These are phyloP conservation scores for Ectemnius cavifrons DNA, from an alignment of 2,888 invertebrate genomes.

Conservation along the genomic window DNA sequence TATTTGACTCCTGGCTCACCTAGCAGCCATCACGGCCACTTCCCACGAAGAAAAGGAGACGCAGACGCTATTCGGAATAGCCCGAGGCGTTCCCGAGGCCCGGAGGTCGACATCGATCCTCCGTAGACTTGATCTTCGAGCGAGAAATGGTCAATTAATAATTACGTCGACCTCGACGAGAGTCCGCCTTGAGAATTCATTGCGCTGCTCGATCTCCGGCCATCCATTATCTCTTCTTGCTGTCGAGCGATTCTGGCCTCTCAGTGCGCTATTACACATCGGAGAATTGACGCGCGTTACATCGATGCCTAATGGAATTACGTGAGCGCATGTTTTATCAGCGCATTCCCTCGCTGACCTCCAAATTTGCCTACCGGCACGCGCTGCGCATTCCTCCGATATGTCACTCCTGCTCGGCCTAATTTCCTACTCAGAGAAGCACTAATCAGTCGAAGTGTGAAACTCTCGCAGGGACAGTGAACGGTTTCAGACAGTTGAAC, in stretches of 20 bases:
- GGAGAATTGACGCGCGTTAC: not conserved
- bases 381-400: too few relatives aligned
- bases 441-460: too few relatives aligned
- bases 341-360: not conserved
- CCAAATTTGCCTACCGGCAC: not conserved
- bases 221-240: not conserved
- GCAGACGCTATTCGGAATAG: too few relatives aligned
- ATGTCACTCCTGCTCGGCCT: too few relatives aligned
- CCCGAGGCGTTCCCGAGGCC: not conserved
- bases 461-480: too few relatives aligned
- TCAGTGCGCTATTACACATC: not conserved
- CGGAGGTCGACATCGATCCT: not conserved
- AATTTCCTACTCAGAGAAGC: too few relatives aligned
- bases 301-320: not conserved
- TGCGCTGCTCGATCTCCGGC: not conserved
- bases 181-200: conserved; percentile 5
- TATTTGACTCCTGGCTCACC: conserved; percentile 28
- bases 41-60: too few relatives aligned
- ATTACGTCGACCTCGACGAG: not conserved
- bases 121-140: not conserved
- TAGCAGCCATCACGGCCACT: not conserved
- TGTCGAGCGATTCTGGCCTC: not conserved
- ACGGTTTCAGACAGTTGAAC: too few relatives aligned
- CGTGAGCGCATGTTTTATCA: not conserved
- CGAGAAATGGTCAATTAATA: conserved; percentile 10